A percentile compares a stretch with the other conserved stretches of the same genome.
phyloP scores from a whole-genome alignment of 2,888 invertebrate species.

The Ochlodes sylvanus region DNA sequence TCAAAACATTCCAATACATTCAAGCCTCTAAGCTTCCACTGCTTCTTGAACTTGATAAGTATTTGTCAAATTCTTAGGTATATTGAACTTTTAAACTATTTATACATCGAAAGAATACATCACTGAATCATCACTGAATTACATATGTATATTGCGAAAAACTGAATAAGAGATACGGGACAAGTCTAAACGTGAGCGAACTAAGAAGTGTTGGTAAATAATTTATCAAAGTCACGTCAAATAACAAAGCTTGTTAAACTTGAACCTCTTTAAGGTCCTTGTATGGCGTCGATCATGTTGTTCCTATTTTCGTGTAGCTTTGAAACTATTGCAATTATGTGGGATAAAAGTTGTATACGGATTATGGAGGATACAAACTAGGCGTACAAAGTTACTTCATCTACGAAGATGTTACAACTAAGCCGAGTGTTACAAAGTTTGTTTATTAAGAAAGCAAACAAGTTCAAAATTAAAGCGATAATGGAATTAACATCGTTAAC shows the following conservation, averaged over 20 bases:
- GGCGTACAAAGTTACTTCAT: slow-evolving; percentile 27
- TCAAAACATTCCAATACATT: too few relatives aligned
- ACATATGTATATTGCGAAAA: not conserved
- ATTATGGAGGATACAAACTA: slow-evolving; percentile 25
- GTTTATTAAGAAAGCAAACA: slow-evolving; percentile 29
- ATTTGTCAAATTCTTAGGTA: too few relatives aligned
- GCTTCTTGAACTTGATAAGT: too few relatives aligned
- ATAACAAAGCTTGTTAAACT: slow-evolving; percentile 50
- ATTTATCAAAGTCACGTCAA: slow-evolving; percentile 72
- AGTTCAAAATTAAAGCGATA: slow-evolving; percentile 6
- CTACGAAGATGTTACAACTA: slow-evolving; percentile 22
- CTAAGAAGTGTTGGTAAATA: slow-evolving; percentile 57
- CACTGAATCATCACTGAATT: too few relatives aligned
- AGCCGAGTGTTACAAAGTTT: slow-evolving; percentile 24
- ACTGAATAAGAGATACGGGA: slow-evolving; percentile 14
- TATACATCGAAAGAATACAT: too few relatives aligned
- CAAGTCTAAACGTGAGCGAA: slow-evolving; percentile 44
- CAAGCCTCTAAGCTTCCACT: too few relatives aligned
- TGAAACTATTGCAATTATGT: slow-evolving; percentile 30
- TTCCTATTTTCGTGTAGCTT: not conserved
- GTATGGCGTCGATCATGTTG: not conserved
- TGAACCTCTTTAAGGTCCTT: not conserved
- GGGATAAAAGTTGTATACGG: slow-evolving; percentile 26
- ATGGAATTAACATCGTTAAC: slow-evolving; percentile 8
- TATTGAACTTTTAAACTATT: too few relatives aligned